Conservation (phyloP, 2,888 invertebrate species). For the Caenorhabditis sp. region DNA sequence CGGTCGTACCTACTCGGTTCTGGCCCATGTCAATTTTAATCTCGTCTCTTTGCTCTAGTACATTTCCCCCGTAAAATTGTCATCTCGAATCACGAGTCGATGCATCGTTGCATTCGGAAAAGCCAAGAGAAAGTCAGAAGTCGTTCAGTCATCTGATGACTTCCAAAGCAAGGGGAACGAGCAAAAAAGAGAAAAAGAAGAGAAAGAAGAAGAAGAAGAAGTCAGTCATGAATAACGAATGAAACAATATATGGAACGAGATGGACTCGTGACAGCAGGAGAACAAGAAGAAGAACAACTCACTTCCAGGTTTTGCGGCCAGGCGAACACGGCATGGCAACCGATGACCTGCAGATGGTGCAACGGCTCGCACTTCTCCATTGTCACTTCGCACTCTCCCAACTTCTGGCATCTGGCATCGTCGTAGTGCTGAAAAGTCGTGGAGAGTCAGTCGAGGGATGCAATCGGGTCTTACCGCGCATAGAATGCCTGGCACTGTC, state of each 20-base stretch:
- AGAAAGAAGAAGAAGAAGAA: conserved; percentile 15
- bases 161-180: background rate
- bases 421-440: conserved; percentile 16
- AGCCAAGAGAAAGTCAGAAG: conserved; percentile 6
- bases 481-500: background rate
- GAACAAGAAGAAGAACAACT: conserved; percentile 23
- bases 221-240: conserved; percentile 50
- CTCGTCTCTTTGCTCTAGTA: background rate
- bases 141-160: background rate
- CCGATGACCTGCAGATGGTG: conserved; percentile 13
- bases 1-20: background rate
- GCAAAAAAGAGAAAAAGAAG: conserved; percentile 24
- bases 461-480: background rate
- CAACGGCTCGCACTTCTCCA: conserved; percentile 3
- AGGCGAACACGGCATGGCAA: conserved; percentile 13
- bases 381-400: conserved; percentile 14
- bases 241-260: conserved; percentile 14
- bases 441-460: too few species aligned
- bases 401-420: background rate
- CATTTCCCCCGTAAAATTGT: background rate
- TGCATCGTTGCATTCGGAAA: background rate
- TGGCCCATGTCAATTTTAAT: background rate
- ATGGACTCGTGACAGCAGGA: background rate
- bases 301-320: background rate
- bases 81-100: background rate